Evolutionary conservation across 30 jellyfish, hydroid and myxozoan genomes (phyloP).

Genomic region (Aurelia sp.): DNA sequence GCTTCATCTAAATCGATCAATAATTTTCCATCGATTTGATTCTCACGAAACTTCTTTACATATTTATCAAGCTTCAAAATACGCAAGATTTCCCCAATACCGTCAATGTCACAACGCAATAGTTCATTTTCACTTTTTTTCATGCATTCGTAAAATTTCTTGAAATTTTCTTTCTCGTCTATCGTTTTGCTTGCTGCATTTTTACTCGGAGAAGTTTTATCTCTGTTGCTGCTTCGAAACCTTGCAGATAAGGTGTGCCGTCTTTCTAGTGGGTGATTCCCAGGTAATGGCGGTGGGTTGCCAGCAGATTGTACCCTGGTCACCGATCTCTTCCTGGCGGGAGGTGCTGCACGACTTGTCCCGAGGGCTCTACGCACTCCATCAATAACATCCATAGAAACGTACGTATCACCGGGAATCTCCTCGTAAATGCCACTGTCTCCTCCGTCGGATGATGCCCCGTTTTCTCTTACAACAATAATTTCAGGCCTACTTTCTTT

Average conservation of each 20-base stretch:
- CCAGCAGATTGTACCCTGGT: slow-evolving; percentile 39
- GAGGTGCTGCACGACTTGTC: slow-evolving; percentile 8
- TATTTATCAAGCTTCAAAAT: slow-evolving; percentile 44
- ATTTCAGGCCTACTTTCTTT: slow-evolving; percentile 57
- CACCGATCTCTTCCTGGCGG: slow-evolving; percentile 25
- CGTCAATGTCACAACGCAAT: slow-evolving; percentile 66
- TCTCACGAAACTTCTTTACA: slow-evolving; percentile 57
- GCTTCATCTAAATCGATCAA: slow-evolving; percentile 91
- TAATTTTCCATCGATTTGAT: slow-evolving; percentile 91
- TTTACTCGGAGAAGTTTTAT: not conserved
- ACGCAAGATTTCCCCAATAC: slow-evolving; percentile 51
- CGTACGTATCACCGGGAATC: slow-evolving; percentile 65
- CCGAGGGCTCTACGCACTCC: slow-evolving; percentile 64
- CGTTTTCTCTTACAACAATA: slow-evolving; percentile 39
- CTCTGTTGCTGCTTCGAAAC: not conserved
- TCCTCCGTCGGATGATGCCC: slow-evolving; percentile 74
- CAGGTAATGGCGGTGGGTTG: slow-evolving; percentile 94
- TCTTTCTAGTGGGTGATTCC: slow-evolving; percentile 83
- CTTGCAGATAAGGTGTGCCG: slow-evolving; percentile 38
- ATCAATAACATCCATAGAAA: slow-evolving; percentile 65
- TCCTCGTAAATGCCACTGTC: slow-evolving; percentile 75
- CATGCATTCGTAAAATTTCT: slow-evolving; percentile 73
- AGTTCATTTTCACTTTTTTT: slow-evolving; percentile 79
- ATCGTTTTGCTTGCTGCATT: not conserved
- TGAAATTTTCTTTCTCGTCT: slow-evolving; percentile 54